A percentile compares a stretch with the other conserved stretches of the same genome.
Evolutionary conservation across 2,113 vertebrate species (phyloP).

Genomic region (Actenoides hombroni): DNA sequence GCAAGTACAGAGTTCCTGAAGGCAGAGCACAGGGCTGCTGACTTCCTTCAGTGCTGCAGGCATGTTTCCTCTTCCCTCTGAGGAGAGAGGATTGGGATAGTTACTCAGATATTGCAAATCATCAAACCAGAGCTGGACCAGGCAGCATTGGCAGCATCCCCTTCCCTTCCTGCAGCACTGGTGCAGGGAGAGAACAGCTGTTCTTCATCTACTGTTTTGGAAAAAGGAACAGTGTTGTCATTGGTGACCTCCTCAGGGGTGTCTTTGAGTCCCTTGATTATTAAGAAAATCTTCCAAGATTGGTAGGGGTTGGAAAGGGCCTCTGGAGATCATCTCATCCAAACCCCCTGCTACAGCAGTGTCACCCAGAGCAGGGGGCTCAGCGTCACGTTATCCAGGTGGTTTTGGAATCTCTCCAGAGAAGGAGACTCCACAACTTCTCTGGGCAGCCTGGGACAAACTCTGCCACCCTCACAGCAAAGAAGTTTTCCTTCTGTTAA

Average conservation of each 20-base stretch:
- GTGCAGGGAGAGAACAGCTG: neutral
- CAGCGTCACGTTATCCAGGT: neutral
- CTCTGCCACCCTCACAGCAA: neutral
- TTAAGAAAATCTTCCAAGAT: neutral
- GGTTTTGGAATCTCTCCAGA: neutral
- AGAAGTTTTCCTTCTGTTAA: neutral
- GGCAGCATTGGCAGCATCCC: neutral
- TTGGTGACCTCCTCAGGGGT: neutral
- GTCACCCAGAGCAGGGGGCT: neutral
- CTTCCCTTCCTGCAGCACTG: neutral
- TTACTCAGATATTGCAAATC: neutral
- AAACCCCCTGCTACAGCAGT: neutral
- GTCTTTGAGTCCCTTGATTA: neutral
- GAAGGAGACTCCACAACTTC: neutral
- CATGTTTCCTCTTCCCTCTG: accelerated
- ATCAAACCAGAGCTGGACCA: neutral
- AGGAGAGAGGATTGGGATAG: neutral
- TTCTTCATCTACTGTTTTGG: neutral
- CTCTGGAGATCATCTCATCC: neutral
- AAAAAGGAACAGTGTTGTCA: neutral
- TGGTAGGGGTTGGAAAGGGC: neutral
- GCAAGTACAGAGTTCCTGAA: neutral
- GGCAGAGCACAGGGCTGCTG: neutral
- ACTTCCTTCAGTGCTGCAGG: neutral
- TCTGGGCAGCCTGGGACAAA: too few relatives aligned